Base-by-base conservation (phyloP, 2,113 vertebrate species). In the Leucopsar rothschildi region DNA sequence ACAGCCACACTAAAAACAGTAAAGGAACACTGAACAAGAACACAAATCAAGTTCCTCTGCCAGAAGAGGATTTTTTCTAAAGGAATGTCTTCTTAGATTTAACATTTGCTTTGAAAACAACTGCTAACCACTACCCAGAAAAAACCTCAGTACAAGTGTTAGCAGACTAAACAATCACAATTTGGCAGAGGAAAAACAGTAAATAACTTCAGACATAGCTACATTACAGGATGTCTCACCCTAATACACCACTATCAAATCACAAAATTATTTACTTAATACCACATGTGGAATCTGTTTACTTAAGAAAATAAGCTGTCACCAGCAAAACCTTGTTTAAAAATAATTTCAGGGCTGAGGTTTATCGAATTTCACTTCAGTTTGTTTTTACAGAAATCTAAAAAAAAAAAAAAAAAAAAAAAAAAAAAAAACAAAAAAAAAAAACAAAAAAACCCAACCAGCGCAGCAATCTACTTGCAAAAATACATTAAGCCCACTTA, bases 81-180 rank as follows among this genome's bases (percentile, higher is more conserved):
- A 98, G 96, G 96, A 98, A 97, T 98, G 97, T 96, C 97, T 93
- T 98, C 97, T 98, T 97, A 98, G 97, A 98, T 98, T 98, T 98
- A 98, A 98, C 97, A 97, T 97, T 98, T 97, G 97, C 98, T 99
- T 98, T 98, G 98, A 98, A 99, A 99, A 98, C 98, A 98, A 98
- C 97, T 97, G 93, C 98, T 98, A 98, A 98, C 97, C 98, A 97
- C 97, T 97, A 98, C 97, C 98, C 98, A 98, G 98, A 98, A 99
- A 98, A 98, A 97, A 97, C 95, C 94, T 96, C 60, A 96, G 96
- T 97, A 98, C 98, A 98, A 98, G 98, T 98, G 98, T 98, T 97
- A 98, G 98, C 97, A 99, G 98, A 99, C 98, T 99, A 99, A 99
- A 99, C 98, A 99, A 99, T 98, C 98, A 93, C 96, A 98, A 97